phyloP scores from a whole-genome alignment of 2,113 vertebrate genomes.

The Catagonus wagneri region DNA sequence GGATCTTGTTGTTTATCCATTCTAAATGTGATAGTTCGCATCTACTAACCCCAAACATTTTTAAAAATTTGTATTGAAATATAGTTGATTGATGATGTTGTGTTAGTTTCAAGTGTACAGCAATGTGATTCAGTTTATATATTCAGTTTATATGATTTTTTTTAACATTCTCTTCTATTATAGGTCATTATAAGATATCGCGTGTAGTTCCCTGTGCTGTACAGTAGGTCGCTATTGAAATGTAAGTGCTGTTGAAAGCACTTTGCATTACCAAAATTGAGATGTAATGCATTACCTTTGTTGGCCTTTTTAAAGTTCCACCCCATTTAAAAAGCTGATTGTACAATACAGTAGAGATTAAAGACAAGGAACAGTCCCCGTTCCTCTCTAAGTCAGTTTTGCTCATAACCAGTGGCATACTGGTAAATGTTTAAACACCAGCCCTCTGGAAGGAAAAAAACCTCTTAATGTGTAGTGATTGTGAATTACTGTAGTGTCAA shows the following conservation, averaged over 20 bases:
- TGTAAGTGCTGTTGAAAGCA: not conserved
- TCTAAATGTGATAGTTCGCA: too few relatives aligned
- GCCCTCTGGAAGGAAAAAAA: not conserved
- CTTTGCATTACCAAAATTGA: not conserved
- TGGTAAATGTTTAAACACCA: not conserved
- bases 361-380: not conserved
- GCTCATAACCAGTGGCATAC: not conserved
- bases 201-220: too few relatives aligned
- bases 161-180: too few relatives aligned
- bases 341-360: not conserved
- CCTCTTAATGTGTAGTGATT: not conserved
- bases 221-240: too few relatives aligned
- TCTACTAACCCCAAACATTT: too few relatives aligned
- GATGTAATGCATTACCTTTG: not conserved
- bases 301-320: not conserved
- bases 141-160: too few relatives aligned
- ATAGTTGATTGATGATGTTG: too few relatives aligned
- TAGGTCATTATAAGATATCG: too few relatives aligned
- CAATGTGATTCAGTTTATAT: too few relatives aligned
- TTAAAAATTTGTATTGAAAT: too few relatives aligned
- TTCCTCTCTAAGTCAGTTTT: not conserved
- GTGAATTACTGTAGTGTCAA: not conserved
- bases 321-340: not conserved
- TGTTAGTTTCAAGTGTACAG: too few relatives aligned
- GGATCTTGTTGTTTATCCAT: too few relatives aligned